Base-by-base conservation (phyloP, 2,797 vertebrate genomes). In the Apodemus agrarius region DNA sequence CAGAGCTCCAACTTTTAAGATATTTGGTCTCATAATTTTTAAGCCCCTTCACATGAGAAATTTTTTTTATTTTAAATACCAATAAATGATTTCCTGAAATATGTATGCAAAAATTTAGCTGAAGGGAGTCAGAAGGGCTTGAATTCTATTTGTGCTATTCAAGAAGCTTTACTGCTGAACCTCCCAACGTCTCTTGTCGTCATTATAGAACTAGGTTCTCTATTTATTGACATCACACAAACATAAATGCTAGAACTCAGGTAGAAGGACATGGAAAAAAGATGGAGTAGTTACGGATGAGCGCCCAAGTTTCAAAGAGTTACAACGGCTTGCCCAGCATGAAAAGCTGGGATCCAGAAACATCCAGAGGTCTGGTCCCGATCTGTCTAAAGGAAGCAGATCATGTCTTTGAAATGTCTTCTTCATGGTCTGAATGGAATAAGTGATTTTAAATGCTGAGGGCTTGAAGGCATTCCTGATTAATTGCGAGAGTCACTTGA, bases 381-480 rank as follows among this genome's bases (percentile, higher is more conserved):
- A 40, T 85, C 67, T 72, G 11, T 61, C 85, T 84, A 59, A 40
- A 43, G 34, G 43, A 24, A 90, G 89, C 49, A 84, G 54, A 86
- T 93, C 65, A 74, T 12, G 10, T 63, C 26, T 37, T 74, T 72
- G 34, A 67, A 88, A 82, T 89, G 67, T 87, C 31, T 43, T 93
- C 72, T 43, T 93, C 72, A 46, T 63, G 40, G 79, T 72, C 49
- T 43, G 83, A 96, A 94, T 72, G 81, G 40, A 94, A 88, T 67
- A 91, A 80, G 65, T 91, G 59, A 95, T 91, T 93, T 93, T 72
- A 95, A 96, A 82, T 76, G 46, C 16, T 72, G 29, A 24, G 89
- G 74, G 63, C 59, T 89, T 82, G 61, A 91, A 67, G 59, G 78
- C 49, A 61, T 63, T 95, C 37, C 76, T 84, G 54, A 96, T 86